A percentile compares a stretch with the other conserved stretches of the same genome.
Evolutionary conservation across 2,888 invertebrate species (phyloP).

Genomic region (Ctena decussata): DNA sequence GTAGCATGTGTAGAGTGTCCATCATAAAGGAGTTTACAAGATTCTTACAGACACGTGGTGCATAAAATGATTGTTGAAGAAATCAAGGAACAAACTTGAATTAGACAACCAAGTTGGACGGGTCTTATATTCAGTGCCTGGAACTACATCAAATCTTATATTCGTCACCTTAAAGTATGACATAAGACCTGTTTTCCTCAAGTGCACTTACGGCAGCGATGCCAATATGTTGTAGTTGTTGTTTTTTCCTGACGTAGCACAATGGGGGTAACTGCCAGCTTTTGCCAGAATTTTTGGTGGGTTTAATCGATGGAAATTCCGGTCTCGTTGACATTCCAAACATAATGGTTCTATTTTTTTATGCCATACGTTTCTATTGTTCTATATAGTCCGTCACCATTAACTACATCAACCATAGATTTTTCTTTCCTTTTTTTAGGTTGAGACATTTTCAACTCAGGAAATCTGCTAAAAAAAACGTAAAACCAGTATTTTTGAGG

Average conservation of each 20-base stretch:
- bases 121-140: conserved; percentile 28
- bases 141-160: conserved; percentile 18
- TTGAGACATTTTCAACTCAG: too few species aligned
- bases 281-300: conserved; percentile 43
- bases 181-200: conserved; percentile 32
- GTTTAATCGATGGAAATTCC: conserved; percentile 43
- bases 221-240: conserved; percentile 33
- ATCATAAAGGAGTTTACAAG: conserved; percentile 48
- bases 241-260: conserved; percentile 21
- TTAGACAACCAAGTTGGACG: conserved; percentile 34
- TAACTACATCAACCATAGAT: too few species aligned
- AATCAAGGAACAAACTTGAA: conserved; percentile 30
- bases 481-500: too few species aligned
- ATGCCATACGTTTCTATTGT: too few species aligned
- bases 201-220: conserved; percentile 49
- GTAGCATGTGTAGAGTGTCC: conserved; percentile 50
- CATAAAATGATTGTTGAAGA: conserved; percentile 42
- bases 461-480: too few species aligned
- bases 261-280: conserved; percentile 25
- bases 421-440: too few species aligned
- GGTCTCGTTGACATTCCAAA: conserved; percentile 53
- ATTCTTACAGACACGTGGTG: conserved; percentile 29
- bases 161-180: conserved; percentile 53
- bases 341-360: too few species aligned
- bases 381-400: too few species aligned